phyloP scores from a whole-genome alignment of 2,888 invertebrate genomes.

The Dynastes tityus region DNA sequence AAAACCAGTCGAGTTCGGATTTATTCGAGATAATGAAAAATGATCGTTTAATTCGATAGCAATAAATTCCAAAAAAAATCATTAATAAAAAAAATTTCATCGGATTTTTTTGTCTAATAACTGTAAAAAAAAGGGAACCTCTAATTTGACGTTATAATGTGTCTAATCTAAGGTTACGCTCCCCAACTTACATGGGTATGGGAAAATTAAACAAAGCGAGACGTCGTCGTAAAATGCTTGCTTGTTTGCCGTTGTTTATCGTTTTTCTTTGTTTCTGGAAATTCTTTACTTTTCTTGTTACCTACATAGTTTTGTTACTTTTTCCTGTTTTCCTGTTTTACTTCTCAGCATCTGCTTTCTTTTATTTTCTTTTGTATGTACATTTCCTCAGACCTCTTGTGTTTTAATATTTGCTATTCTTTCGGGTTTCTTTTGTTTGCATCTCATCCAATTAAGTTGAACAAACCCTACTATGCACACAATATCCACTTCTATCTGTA shows the following conservation, averaged over 20 bases:
- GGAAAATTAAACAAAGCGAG: conserved; percentile 15
- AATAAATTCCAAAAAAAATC: too few species aligned
- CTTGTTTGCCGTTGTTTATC: background rate
- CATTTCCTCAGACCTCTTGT: background rate
- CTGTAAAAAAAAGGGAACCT: too few species aligned
- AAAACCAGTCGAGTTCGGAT: too few species aligned
- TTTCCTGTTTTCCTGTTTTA: background rate
- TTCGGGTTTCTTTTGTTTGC: conserved; percentile 47
- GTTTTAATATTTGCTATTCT: conserved; percentile 17
- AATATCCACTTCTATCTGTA: too few species aligned
- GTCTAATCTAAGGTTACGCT: too few species aligned
- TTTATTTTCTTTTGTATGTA: background rate
- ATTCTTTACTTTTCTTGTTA: too few species aligned
- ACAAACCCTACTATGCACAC: background rate
- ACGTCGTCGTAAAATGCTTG: background rate
- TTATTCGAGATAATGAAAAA: too few species aligned
- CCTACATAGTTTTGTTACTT: background rate
- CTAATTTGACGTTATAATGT: too few species aligned
- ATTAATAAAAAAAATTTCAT: too few species aligned
- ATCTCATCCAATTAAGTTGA: conserved; percentile 44
- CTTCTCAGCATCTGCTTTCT: background rate
- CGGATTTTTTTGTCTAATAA: too few species aligned
- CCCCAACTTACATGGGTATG: background rate
- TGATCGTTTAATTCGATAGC: too few species aligned
- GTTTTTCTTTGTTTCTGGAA: too few species aligned